phyloP scores from a whole-genome alignment of 2,797 vertebrate genomes.

The Mormyrus hasselquistii region DNA sequence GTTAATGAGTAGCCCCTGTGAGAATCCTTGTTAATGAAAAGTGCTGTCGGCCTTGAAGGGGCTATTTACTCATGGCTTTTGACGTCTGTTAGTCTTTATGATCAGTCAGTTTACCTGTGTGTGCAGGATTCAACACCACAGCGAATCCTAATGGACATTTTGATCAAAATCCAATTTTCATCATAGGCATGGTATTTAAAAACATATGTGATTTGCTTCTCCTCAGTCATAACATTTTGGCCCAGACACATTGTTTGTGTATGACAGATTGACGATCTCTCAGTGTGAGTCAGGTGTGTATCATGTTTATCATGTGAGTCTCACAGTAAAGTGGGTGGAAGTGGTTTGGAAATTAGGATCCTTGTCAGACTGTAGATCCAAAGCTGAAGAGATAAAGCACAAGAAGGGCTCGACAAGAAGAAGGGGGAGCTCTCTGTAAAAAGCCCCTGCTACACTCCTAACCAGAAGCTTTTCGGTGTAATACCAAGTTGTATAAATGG shows the following conservation, averaged over 20 bases:
- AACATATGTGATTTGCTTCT: not conserved
- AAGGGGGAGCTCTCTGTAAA: not conserved
- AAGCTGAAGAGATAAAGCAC: not conserved
- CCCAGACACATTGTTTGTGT: not conserved
- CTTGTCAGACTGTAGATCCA: not conserved
- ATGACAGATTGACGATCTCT: not conserved
- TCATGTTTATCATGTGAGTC: not conserved
- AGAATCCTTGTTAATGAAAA: not conserved
- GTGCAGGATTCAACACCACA: not conserved
- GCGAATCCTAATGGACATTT: not conserved
- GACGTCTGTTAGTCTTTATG: not conserved
- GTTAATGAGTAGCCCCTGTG: constrained; percentile 9
- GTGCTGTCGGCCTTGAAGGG: not conserved
- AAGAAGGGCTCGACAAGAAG: not conserved
- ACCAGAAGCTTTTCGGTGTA: not conserved
- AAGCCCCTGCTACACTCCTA: not conserved
- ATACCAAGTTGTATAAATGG: not conserved
- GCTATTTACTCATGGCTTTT: not conserved
- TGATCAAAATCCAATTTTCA: not conserved
- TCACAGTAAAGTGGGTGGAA: not conserved
- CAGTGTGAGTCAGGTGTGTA: not conserved
- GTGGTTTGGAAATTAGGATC: not conserved
- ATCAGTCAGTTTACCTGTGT: not conserved
- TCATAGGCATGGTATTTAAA: not conserved
- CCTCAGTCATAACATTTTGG: not conserved